A percentile compares a stretch with the other conserved stretches of the same genome.
These are phyloP conservation scores for Ryuthela nishihirai DNA, from an alignment of 2,888 invertebrate genomes.

Conservation along the genomic window DNA sequence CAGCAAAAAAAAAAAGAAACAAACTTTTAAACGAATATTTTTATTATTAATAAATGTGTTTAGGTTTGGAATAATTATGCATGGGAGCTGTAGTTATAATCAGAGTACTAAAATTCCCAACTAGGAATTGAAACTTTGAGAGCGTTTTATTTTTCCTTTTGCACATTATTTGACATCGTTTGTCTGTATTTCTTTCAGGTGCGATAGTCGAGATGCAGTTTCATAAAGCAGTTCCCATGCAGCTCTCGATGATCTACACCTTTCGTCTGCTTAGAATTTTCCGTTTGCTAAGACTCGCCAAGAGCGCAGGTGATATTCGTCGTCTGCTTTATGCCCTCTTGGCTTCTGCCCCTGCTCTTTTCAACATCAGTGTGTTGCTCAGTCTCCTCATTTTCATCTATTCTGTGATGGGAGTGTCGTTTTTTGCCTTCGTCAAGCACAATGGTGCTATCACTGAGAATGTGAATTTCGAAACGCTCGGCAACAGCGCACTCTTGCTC, in stretches of 20 bases:
- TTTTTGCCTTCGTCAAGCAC: slow-evolving; percentile 9
- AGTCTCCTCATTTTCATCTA: slow-evolving; percentile 15
- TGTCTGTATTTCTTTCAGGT: too few relatives aligned
- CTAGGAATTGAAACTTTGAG: too few relatives aligned
- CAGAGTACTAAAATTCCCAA: too few relatives aligned
- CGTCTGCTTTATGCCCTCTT: slow-evolving; percentile 9
- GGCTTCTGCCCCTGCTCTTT: slow-evolving; percentile 11
- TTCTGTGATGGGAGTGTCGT: slow-evolving; percentile 15
- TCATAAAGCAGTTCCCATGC: neutral
- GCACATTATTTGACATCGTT: too few relatives aligned
- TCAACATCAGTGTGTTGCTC: slow-evolving; percentile 6
- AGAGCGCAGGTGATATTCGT: slow-evolving; percentile 7
- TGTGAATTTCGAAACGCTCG: slow-evolving; percentile 13
- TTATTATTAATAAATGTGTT: too few relatives aligned
- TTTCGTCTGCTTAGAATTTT: slow-evolving; percentile 13
- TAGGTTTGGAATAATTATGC: too few relatives aligned
- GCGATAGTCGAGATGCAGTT: too few relatives aligned
- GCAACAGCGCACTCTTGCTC: slow-evolving; percentile 7
- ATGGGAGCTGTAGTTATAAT: too few relatives aligned
- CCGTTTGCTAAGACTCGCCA: slow-evolving; percentile 6
- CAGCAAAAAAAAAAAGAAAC: too few relatives aligned
- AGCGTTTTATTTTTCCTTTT: too few relatives aligned
- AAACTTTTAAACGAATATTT: too few relatives aligned
- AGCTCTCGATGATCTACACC: slow-evolving; percentile 9
- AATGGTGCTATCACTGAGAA: neutral